Percentiles rank a stretch among this genome's conserved stretches.
These are phyloP conservation scores for Formicarius rufipectus DNA, from an alignment of 2,113 vertebrate genomes.

Conservation along the genomic window DNA sequence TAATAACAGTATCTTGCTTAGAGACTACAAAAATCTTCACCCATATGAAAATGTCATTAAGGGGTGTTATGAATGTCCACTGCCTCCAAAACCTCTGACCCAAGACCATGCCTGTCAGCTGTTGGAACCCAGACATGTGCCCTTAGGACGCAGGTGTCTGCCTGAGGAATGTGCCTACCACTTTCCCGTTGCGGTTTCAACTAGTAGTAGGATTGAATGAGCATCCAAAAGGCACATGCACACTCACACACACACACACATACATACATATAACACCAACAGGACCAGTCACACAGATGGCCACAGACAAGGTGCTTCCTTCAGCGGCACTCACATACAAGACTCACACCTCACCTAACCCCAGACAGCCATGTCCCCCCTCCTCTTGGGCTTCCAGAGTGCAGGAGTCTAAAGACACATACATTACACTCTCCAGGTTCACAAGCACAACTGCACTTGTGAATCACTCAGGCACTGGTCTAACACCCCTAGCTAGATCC, in stretches of 20 bases:
- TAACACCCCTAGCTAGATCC: rapidly evolving
- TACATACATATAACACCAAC: no score
- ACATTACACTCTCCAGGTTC: background rate
- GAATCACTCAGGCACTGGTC: rapidly evolving
- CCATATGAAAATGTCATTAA: background rate
- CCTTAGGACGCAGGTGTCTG: background rate
- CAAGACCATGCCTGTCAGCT: background rate
- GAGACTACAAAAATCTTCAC: background rate
- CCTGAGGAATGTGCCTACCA: background rate
- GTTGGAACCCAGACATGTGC: background rate
- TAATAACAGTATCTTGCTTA: background rate
- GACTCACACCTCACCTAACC: background rate
- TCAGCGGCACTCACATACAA: background rate
- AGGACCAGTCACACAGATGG: rapidly evolving
- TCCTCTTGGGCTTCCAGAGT: background rate
- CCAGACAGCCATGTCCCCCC: background rate
- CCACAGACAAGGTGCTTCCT: rapidly evolving
- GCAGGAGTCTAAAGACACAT: background rate
- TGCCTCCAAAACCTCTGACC: background rate
- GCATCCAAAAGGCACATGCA: background rate
- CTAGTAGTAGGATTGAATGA: background rate
- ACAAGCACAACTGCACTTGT: rapidly evolving
- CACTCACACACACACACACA: background rate
- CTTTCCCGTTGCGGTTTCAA: background rate
- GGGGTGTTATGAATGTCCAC: background rate